These are phyloP conservation scores for Noctuana brunneofusca DNA, from an alignment of 2,888 invertebrate species.

Conservation along the genomic window DNA sequence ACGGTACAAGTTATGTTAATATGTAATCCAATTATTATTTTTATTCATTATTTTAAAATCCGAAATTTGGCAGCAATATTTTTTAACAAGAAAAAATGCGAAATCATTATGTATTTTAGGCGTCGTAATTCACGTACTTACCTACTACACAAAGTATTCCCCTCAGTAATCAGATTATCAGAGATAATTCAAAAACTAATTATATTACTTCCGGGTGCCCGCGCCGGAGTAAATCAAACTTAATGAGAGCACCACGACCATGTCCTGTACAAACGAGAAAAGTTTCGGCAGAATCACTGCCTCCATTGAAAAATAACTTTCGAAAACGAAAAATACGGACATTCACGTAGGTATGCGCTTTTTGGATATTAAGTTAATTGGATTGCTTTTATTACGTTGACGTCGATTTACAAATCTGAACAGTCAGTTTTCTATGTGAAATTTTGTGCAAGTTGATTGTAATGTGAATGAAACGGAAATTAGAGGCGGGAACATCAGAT, in stretches of 20 bases:
- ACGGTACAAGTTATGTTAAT: too few species aligned
- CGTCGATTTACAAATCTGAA: not conserved
- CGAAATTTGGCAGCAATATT: not conserved
- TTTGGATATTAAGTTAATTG: slow-evolving; percentile 25
- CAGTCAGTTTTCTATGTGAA: not conserved
- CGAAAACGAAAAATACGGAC: slow-evolving; percentile 26
- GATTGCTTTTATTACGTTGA: slow-evolving; percentile 13
- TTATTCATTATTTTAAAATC: too few species aligned
- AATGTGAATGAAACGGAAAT: not conserved
- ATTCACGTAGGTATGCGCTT: slow-evolving; percentile 1
- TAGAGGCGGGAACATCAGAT: too few species aligned
- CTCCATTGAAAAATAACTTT: slow-evolving; percentile 30
- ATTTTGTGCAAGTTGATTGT: not conserved
- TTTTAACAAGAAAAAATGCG: not conserved
- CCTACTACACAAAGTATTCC: slow-evolving; percentile 7
- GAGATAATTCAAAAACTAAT: slow-evolving; percentile 32
- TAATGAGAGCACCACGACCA: slow-evolving; percentile 28
- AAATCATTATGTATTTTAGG: not conserved
- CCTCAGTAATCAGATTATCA: slow-evolving; percentile 29
- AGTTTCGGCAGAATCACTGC: slow-evolving; percentile 28
- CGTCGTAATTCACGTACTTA: not conserved
- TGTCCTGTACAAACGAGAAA: slow-evolving; percentile 37
- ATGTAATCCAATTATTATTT: too few species aligned
- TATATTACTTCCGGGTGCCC: slow-evolving; percentile 21
- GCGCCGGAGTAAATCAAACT: slow-evolving; percentile 31